phyloP scores from a whole-genome alignment of 1,140 invertebrate genomes.

The Microplitis demolitor region DNA sequence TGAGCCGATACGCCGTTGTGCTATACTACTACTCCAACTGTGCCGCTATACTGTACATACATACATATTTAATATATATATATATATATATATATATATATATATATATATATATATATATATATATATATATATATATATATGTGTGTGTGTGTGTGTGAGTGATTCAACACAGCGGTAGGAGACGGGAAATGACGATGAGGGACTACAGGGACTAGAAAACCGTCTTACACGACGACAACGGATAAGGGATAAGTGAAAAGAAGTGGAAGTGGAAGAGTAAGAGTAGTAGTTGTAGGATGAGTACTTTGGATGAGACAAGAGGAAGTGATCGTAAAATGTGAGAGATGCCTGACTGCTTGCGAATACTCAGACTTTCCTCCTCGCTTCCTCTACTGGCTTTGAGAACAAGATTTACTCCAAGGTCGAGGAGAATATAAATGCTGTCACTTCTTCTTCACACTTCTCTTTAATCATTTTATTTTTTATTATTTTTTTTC shows the following conservation, averaged over 20 bases:
- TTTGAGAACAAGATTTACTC: neutral
- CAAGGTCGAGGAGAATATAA: neutral
- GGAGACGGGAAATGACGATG: neutral
- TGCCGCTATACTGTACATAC: slow-evolving; percentile 8
- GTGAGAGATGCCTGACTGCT: neutral
- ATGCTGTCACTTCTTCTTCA: too few relatives aligned
- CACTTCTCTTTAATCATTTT: too few relatives aligned
- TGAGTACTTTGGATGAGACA: neutral
- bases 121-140: too few relatives aligned
- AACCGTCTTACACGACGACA: neutral
- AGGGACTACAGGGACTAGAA: too few relatives aligned
- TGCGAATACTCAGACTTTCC: neutral
- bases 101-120: too few relatives aligned
- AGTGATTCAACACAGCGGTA: neutral
- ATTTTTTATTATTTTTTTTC: too few relatives aligned
- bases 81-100: too few relatives aligned
- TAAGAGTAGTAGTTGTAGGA: neutral
- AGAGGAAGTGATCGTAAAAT: slow-evolving; percentile 3
- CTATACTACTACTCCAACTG: too few relatives aligned
- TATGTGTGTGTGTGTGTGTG: too few relatives aligned
- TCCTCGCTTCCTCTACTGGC: neutral
- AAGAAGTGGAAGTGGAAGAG: neutral
- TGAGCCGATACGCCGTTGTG: slow-evolving; percentile 24
- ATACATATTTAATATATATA: neutral
- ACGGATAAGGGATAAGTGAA: slow-evolving; percentile 7